phyloP scores from a whole-genome alignment of 1,140 invertebrate genomes.

The Eueides isabella region DNA sequence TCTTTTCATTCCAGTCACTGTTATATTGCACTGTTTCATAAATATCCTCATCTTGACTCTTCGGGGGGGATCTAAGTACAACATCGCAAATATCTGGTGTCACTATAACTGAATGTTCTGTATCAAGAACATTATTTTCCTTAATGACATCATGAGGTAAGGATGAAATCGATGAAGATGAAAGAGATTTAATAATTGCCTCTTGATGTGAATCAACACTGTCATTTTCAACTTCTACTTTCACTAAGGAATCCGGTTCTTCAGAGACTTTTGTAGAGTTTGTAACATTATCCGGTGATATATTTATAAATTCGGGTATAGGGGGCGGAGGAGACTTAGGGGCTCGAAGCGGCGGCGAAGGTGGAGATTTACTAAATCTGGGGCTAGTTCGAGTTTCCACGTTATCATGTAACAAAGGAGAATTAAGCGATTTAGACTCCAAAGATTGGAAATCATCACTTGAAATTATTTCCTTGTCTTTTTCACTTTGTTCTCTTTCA shows the following conservation, averaged over 20 bases:
- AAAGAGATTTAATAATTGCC: slow-evolving; percentile 34
- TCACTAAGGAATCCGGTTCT: slow-evolving; percentile 27
- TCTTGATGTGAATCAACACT: slow-evolving; percentile 19
- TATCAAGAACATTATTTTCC: slow-evolving; percentile 39
- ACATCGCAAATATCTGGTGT: slow-evolving; percentile 49
- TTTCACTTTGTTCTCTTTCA: slow-evolving; percentile 44
- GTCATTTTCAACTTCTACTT: slow-evolving; percentile 19
- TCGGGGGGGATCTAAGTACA: slow-evolving; percentile 46
- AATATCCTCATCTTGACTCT: slow-evolving; percentile 58
- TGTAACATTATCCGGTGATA: not conserved
- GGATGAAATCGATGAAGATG: slow-evolving; percentile 44
- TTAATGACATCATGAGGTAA: slow-evolving; percentile 46
- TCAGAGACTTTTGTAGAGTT: slow-evolving; percentile 6
- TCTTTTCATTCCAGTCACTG: slow-evolving; percentile 67
- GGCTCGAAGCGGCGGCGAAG: slow-evolving; percentile 60
- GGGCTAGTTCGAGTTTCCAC: slow-evolving; percentile 10
- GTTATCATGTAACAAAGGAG: not conserved
- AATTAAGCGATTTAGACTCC: not conserved
- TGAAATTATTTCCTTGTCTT: slow-evolving; percentile 30
- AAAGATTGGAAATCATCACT: slow-evolving; percentile 32
- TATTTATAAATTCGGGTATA: slow-evolving; percentile 29
- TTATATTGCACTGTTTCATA: slow-evolving; percentile 66
- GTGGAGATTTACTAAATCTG: slow-evolving; percentile 38
- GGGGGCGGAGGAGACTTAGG: slow-evolving; percentile 63
- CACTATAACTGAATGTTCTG: slow-evolving; percentile 38